Conservation (phyloP, 2,888 invertebrate species). For the Bimastos eiseni region DNA sequence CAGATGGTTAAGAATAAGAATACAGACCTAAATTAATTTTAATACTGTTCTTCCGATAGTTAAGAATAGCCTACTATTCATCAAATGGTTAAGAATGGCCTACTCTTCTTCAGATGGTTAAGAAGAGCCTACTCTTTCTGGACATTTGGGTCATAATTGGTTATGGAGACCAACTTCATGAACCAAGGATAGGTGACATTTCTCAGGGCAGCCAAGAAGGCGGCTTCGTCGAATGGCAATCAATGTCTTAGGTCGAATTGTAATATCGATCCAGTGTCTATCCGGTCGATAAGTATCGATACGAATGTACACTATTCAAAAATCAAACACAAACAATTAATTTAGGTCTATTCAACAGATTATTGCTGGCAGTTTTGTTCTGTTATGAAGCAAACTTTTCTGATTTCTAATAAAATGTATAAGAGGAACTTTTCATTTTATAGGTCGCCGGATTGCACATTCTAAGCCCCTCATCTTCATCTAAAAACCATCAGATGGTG, state of each 20-base stretch:
- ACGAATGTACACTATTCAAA: neutral
- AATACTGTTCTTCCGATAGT: no score
- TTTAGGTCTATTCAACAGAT: neutral
- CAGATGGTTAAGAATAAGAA: no score
- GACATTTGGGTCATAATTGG: neutral
- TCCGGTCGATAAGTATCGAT: neutral
- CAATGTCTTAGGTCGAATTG: neutral
- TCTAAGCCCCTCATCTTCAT: no score
- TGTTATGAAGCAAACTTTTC: neutral
- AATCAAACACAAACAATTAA: neutral
- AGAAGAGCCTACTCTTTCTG: no score
- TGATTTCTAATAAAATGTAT: neutral
- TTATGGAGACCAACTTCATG: conserved; percentile 21
- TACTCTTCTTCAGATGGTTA: no score
- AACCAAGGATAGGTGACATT: conserved; percentile 31
- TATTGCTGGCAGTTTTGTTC: neutral
- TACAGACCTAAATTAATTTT: no score
- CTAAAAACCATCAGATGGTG: no score
- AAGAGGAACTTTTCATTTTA: no score
- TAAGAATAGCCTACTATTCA: no score
- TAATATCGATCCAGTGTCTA: neutral
- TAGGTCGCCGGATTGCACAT: no score
- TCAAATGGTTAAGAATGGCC: no score
- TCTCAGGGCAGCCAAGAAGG: conserved; percentile 24
- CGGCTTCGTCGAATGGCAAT: neutral